Base-by-base conservation (phyloP, 92 coral and sea anemone species). In the Palythoa heliodiscus region DNA sequence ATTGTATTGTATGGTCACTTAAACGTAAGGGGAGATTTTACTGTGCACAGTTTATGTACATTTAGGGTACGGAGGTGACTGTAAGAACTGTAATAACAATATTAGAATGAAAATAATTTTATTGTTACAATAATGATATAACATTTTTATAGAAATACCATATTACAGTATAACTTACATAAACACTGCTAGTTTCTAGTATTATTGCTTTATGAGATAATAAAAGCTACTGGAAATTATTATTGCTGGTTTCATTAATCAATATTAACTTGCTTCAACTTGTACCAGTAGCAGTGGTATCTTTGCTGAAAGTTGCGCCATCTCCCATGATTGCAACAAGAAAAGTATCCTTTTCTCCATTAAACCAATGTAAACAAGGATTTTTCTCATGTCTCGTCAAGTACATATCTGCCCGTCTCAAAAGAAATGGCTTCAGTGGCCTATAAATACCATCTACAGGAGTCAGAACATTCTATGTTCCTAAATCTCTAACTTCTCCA, bases 291-390 rank as follows among this genome's bases (percentile, higher is more conserved):
- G 79, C 61, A n/a, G n/a, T n/a, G n/a, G n/a, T n/a, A 25, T 77
- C 85, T 52, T 79, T 86, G 52, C 77, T 23, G 22, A 40, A 73
- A 73, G 53, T 24, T 73, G 77, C 58, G 16, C 53, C 87, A 70
- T 83, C 87, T 50, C 81, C 87, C 2, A 81, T 73, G 23, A 83
- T 72, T 19, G 87, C 87, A 43, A 73, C 87, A 83, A 48, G 74
- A 47, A 83, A 61, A 66, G 82, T 61, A 82, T 84, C 15, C 82
- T 48, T 52, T 83, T 73, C 55, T 55, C 82, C 87, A 87, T 87
- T 91, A 66, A 91, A 91, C 91, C 93, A 91, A 66, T 88, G 91
- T 10, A 91, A 86, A 68, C 91, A 91, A 24, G 93, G 91, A 20
- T 52, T 79, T 80, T 81, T 85, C 55, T 74, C 53, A 76, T 90